phyloP scores from a whole-genome alignment of 2,113 vertebrate species.

The Aptenodytes patagonicus region DNA sequence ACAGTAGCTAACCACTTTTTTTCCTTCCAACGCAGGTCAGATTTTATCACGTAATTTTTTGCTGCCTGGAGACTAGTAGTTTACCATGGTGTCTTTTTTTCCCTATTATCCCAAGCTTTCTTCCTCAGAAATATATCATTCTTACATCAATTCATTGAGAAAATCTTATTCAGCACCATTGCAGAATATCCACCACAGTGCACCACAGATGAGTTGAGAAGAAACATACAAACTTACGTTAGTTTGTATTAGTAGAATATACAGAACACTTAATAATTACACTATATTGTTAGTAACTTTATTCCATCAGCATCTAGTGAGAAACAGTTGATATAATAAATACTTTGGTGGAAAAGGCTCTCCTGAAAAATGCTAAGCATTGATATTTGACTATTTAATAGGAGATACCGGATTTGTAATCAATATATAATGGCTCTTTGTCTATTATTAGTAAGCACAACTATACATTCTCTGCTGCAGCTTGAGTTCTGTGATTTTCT shows the following conservation, averaged over 20 bases:
- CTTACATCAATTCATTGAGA: not conserved
- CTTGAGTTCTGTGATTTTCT: not conserved
- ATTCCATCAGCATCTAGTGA: not conserved
- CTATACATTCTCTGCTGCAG: not conserved
- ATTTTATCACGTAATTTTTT: not conserved
- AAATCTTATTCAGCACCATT: not conserved
- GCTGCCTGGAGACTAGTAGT: not conserved
- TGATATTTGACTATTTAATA: not conserved
- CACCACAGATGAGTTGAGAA: not conserved
- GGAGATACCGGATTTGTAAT: not conserved
- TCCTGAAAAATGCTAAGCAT: not conserved
- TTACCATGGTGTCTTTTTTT: not conserved
- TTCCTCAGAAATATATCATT: not conserved
- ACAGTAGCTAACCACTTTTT: not conserved
- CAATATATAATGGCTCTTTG: not conserved
- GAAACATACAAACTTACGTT: not conserved
- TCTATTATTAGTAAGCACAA: not conserved
- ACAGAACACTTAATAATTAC: not conserved
- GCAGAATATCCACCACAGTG: not conserved
- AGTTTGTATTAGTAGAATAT: not conserved
- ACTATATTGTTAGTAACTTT: not conserved
- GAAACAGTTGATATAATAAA: not conserved
- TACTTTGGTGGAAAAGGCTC: not conserved
- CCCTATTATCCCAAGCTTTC: not conserved
- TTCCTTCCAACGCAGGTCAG: not conserved